phyloP scores from a whole-genome alignment of 2,113 vertebrate genomes.

The Lycocorax pyrrhopterus region DNA sequence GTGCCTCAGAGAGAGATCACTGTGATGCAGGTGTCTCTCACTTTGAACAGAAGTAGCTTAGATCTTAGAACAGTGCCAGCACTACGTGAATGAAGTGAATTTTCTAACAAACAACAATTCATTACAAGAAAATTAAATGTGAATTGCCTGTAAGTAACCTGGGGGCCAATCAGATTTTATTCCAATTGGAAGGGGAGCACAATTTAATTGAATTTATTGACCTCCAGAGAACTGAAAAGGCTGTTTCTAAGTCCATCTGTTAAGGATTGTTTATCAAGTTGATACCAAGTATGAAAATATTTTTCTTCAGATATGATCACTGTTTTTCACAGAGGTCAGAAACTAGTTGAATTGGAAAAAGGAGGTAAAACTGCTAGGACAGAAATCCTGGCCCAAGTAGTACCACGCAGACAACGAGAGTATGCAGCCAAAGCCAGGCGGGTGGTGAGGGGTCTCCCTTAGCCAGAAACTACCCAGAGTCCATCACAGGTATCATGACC shows the following conservation, averaged over 20 bases:
- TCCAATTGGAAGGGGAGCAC: neutral
- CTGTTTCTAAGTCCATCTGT: neutral
- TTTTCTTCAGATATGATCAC: neutral
- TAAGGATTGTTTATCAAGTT: neutral
- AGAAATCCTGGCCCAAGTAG: neutral
- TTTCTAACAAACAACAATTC: neutral
- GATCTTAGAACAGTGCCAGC: neutral
- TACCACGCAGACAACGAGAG: accelerated
- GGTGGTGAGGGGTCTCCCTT: neutral
- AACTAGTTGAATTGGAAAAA: neutral
- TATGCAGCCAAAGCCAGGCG: neutral
- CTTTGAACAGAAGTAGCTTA: neutral
- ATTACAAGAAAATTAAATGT: neutral
- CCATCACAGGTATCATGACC: neutral
- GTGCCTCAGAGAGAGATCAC: neutral
- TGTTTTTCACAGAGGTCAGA: neutral
- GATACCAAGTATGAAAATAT: neutral
- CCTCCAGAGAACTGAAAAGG: neutral
- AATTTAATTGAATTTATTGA: neutral
- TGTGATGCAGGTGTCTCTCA: neutral
- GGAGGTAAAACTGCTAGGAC: neutral
- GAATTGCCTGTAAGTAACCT: neutral
- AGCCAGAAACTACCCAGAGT: neutral
- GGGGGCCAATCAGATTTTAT: neutral
- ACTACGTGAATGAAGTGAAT: neutral